Evolutionary conservation across 2,888 invertebrate genomes (phyloP), one percentile per base, ranked within the genome.

Genomic region (Ligdia adustata): DNA sequence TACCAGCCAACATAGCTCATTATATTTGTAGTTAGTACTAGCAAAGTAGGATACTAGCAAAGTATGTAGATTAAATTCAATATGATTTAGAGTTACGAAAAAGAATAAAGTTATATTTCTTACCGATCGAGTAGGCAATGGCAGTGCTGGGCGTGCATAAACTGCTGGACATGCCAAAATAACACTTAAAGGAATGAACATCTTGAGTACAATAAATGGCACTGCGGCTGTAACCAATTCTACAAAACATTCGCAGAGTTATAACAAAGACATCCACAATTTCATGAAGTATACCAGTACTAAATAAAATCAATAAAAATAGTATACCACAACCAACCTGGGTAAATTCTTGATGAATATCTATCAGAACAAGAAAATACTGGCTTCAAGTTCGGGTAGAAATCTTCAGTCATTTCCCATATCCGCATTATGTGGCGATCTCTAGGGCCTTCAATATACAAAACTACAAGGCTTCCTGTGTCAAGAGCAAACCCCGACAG

Each of bases 401-500:
- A 82, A 44, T 78, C 77, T 52, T 66, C 77, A 1, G 79, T 75
- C 50, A 69, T 59, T 28, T 86, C 77, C 82, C 83, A 88, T 14
- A 90, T 53, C 14, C 57, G 59, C 32, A 84, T 65, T 41, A 89
- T 81, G 1, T 69, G 39, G 0, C 82, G 79, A 50, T 87, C 79
- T 45, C 64, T 75, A 24, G 69, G 75, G 2, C 89, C 89, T 65
- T 90, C 89, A 1, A 86, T 41, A 33, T 67, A 89, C 31, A 88
- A 62, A 5, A 88, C 11, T 0, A 76, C 72, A 4, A 54, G 53
- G 42, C 72, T 68, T 0, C 86, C 82, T 1, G 74, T 72, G 54
- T 89, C 85, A n/a, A 88, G 12, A 14, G 73, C 75, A 57, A 88
- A 89, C 2, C 89, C 89, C 12, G 88, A 80, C 22, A 90, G 45